phyloP scores from a whole-genome alignment of 1,140 invertebrate genomes.

The Macrobrachium nipponense region DNA sequence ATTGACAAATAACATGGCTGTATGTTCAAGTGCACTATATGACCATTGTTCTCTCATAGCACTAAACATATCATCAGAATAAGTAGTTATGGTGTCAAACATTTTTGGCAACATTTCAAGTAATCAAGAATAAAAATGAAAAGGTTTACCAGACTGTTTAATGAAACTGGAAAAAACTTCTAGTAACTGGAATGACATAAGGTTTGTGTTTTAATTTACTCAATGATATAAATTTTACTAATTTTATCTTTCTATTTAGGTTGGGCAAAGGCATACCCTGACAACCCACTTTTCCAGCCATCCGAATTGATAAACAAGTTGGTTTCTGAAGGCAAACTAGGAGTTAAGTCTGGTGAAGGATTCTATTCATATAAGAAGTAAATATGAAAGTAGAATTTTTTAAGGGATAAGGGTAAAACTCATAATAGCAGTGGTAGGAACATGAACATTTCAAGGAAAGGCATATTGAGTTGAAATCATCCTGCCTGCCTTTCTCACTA shows the following conservation, averaged over 20 bases:
- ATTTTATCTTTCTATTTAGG: conserved; percentile 68
- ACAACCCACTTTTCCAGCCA: conserved; percentile 81
- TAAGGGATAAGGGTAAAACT: neutral
- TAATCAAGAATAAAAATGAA: too few relatives aligned
- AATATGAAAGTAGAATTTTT: neutral
- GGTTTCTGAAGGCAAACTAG: conserved; percentile 84
- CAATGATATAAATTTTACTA: neutral
- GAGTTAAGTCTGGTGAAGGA: conserved; percentile 86
- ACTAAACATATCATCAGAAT: neutral
- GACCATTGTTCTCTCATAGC: neutral
- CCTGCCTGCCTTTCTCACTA: neutral
- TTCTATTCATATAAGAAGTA: conserved; percentile 82
- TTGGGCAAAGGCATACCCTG: conserved; percentile 83
- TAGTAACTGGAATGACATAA: neutral
- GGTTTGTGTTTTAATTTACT: neutral
- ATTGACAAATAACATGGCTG: neutral
- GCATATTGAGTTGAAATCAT: neutral
- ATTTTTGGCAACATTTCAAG: too few relatives aligned
- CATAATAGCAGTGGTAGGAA: neutral
- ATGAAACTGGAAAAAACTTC: too few relatives aligned
- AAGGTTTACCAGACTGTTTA: too few relatives aligned
- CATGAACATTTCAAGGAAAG: neutral
- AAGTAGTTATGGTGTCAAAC: too few relatives aligned
- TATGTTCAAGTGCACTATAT: neutral
- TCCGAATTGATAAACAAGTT: conserved; percentile 78